These are phyloP conservation scores for Pedicia rivosa DNA, from an alignment of 2,888 invertebrate species.

Conservation along the genomic window DNA sequence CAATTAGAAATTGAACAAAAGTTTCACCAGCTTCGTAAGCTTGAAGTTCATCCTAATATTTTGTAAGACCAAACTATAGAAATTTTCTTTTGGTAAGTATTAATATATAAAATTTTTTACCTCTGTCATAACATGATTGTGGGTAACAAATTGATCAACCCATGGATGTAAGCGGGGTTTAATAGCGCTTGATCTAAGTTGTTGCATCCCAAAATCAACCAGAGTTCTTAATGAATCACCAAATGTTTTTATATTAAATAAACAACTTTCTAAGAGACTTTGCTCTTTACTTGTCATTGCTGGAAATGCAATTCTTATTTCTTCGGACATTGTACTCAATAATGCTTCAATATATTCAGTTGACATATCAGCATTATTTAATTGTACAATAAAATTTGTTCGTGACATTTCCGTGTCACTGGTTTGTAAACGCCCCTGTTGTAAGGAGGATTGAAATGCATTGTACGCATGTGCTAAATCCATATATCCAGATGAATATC, in stretches of 20 bases:
- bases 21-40: conserved; percentile 79
- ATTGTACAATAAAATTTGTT: conserved; percentile 54
- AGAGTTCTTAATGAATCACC: conserved; percentile 38
- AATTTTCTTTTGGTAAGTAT: background rate
- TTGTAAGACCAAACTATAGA: too few species aligned
- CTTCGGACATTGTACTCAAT: conserved; percentile 55
- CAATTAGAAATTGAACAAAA: conserved; percentile 65
- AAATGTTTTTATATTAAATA: conserved; percentile 33
- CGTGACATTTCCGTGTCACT: conserved; percentile 64
- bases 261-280: conserved; percentile 56
- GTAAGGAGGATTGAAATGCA: conserved; percentile 61
- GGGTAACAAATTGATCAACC: conserved; percentile 63
- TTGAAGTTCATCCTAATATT: conserved; percentile 58
- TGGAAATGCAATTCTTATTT: conserved; percentile 46
- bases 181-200: conserved; percentile 61
- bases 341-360: conserved; percentile 81
- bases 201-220: conserved; percentile 66
- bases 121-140: conserved; percentile 67
- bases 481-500: conserved; percentile 63
- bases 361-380: conserved; percentile 85
- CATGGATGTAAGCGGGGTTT: conserved; percentile 71
- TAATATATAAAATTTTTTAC: conserved; percentile 26
- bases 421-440: conserved; percentile 64
- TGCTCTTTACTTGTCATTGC: conserved; percentile 43
- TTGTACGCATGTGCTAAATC: conserved; percentile 70